A percentile compares a stretch with the other conserved stretches of the same genome.
Conservation (phyloP, 2,113 vertebrate genomes). For the Loxodonta africana region DNA sequence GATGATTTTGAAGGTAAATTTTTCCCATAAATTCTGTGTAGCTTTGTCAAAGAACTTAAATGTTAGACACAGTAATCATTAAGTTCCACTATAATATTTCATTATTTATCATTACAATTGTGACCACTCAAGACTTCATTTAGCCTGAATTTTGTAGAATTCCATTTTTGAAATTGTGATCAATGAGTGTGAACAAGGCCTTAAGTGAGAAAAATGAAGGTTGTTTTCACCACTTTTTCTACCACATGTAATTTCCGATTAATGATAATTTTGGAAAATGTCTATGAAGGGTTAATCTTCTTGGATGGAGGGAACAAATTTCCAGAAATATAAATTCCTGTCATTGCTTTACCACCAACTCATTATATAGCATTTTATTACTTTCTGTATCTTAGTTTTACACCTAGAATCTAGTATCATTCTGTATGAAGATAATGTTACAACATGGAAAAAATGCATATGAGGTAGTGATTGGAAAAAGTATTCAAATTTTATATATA, state of each 20-base stretch:
- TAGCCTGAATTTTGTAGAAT: conserved; percentile 10
- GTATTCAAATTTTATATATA: not conserved
- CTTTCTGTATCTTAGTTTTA: conserved; percentile 21
- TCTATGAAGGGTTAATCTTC: conserved; percentile 8
- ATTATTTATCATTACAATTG: not conserved
- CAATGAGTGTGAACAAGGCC: not conserved
- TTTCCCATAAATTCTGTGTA: not conserved
- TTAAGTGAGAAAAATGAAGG: conserved; percentile 42
- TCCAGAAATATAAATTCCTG: conserved; percentile 15
- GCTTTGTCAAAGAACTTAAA: not conserved
- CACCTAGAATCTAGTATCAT: not conserved
- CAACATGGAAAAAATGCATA: not conserved
- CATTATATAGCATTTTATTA: not conserved
- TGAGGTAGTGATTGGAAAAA: not conserved
- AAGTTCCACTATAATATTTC: not conserved
- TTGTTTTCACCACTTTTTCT: conserved; percentile 32
- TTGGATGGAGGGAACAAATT: not conserved
- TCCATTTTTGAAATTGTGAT: conserved; percentile 1
- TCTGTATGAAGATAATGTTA: not conserved
- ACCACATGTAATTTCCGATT: conserved; percentile 7
- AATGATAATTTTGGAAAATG: conserved; percentile 32
- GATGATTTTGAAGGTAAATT: conserved; percentile 98
- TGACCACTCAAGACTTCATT: not conserved
- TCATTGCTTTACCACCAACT: not conserved
- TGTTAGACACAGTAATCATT: not conserved